Evolutionary conservation across 2,888 invertebrate genomes (phyloP).

Genomic region (Pyrrhosoma nymphula): DNA sequence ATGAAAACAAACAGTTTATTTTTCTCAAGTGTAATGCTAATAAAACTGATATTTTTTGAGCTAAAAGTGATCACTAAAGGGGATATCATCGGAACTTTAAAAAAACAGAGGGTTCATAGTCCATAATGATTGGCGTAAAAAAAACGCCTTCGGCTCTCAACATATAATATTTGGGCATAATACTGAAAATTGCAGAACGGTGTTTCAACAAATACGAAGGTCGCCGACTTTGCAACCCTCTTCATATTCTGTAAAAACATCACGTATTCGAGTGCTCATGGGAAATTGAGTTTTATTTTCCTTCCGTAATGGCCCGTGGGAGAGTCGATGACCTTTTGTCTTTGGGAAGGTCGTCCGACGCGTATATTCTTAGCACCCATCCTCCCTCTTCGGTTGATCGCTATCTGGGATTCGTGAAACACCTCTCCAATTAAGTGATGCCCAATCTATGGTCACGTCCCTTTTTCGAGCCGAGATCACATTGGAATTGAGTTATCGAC

Average conservation of each 20-base stretch:
- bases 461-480: background rate
- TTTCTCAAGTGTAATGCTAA: no score
- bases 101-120: no score
- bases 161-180: background rate
- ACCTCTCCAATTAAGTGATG: slow-evolving; percentile 39
- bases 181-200: background rate
- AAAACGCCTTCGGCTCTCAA: no score
- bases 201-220: background rate
- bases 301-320: background rate
- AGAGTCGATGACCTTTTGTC: slow-evolving; percentile 21
- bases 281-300: background rate
- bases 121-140: no score
- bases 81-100: no score
- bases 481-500: slow-evolving; percentile 30
- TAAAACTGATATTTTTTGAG: no score
- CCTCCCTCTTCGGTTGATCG: background rate
- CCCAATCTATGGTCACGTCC: background rate
- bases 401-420: slow-evolving; percentile 21
- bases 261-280: background rate
- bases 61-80: no score
- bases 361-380: background rate
- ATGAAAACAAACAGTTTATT: no score
- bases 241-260: background rate
- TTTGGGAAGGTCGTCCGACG: slow-evolving; percentile 12
- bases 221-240: background rate